Percentiles rank a stretch among this genome's conserved stretches.
phyloP scores from a whole-genome alignment of 2,888 invertebrate genomes.

The Bunonema sp. region DNA sequence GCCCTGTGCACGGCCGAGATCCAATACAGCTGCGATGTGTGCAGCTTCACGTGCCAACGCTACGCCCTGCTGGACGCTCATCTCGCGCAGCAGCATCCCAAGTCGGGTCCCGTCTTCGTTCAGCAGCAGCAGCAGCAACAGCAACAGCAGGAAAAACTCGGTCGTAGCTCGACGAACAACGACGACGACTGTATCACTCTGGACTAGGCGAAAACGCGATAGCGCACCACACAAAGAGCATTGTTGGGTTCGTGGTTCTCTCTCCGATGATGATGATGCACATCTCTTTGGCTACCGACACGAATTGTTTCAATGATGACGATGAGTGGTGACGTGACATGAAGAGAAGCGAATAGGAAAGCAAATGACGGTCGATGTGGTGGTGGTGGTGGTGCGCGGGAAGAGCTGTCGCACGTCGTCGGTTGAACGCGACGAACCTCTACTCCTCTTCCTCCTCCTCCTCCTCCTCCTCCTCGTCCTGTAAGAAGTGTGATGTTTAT shows the following conservation, averaged over 20 bases:
- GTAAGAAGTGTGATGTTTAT: too few species aligned
- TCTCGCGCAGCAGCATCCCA: conserved; percentile 29
- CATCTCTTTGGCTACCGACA: too few species aligned
- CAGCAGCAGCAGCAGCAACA: not conserved
- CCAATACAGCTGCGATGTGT: conserved; percentile 30
- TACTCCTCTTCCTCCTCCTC: conserved; percentile 11
- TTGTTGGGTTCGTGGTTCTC: too few species aligned
- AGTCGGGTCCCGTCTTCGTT: conserved; percentile 7
- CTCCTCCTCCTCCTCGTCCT: conserved; percentile 14
- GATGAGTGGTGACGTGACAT: too few species aligned
- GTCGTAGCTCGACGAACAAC: conserved; percentile 3
- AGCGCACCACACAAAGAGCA: too few species aligned
- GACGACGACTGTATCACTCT: conserved; percentile 17
- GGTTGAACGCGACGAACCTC: conserved; percentile 4
- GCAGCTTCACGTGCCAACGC: conserved; percentile 23
- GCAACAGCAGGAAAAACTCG: not conserved
- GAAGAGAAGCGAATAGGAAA: too few species aligned
- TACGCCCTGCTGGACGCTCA: conserved; percentile 35
- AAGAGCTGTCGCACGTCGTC: too few species aligned
- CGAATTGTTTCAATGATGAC: too few species aligned
- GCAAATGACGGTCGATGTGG: too few species aligned
- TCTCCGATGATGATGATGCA: too few species aligned
- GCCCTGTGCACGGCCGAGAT: conserved; percentile 42
- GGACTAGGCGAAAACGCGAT: too few species aligned
- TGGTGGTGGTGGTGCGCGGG: too few species aligned